Conservation (phyloP, 1,140 invertebrate species). For the Conus betulinus region DNA sequence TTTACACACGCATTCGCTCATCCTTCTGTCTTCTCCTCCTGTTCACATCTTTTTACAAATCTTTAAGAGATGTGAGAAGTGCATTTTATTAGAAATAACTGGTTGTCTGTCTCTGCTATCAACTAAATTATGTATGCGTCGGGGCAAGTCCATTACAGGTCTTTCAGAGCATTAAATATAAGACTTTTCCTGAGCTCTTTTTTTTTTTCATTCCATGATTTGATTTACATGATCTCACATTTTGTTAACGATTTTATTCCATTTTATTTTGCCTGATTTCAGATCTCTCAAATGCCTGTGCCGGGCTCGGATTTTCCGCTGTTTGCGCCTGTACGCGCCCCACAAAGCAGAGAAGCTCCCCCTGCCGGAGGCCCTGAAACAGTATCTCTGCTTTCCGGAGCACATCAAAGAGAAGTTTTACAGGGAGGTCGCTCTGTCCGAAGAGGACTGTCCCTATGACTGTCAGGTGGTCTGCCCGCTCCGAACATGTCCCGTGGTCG, state of each 20-base stretch:
- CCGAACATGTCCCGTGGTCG: constrained; percentile 58
- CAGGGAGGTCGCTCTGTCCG: constrained; percentile 46
- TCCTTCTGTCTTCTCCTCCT: no score
- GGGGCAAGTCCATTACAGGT: no score
- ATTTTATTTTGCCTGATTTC: background rate
- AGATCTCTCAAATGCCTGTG: constrained; percentile 58
- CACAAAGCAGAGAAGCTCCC: constrained; percentile 57
- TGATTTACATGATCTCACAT: no score
- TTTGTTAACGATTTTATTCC: no score
- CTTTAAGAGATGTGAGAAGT: no score
- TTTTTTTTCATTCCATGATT: background rate
- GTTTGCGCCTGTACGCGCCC: constrained; percentile 55
- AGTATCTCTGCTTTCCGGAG: constrained; percentile 61
- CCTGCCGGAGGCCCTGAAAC: constrained; percentile 53
- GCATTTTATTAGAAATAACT: no score
- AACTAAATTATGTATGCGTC: no score
- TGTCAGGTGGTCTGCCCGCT: constrained; percentile 58
- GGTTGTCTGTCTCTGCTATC: no score
- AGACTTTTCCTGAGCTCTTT: no score
- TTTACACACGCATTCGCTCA: no score
- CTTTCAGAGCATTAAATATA: no score
- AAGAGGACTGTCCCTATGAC: constrained; percentile 63
- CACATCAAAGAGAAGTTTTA: constrained; percentile 63
- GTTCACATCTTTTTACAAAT: no score
- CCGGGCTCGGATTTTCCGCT: constrained; percentile 56